These are phyloP conservation scores for Menura novaehollandiae DNA, from an alignment of 2,113 vertebrate genomes.

Conservation along the genomic window DNA sequence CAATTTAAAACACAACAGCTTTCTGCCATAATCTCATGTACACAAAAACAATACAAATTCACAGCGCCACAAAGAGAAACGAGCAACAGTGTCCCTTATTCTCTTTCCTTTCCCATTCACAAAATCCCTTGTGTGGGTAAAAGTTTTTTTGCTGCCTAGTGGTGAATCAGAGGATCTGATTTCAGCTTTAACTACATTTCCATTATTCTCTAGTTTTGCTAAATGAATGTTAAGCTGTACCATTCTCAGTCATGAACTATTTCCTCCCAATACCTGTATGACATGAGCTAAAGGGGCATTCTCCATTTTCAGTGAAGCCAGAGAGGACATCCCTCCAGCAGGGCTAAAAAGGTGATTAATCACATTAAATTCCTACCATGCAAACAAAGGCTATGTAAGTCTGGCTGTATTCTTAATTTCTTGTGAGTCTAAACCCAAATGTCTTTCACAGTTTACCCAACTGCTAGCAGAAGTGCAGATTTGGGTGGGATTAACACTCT, in stretches of 20 bases:
- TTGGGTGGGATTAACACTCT: neutral
- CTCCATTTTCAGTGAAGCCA: neutral
- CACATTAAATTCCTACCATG: neutral
- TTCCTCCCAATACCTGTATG: neutral
- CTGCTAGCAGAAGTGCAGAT: neutral
- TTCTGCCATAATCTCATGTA: neutral
- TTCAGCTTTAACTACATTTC: neutral
- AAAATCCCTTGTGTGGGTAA: neutral
- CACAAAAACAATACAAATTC: neutral
- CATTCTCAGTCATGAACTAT: neutral
- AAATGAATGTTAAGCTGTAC: neutral
- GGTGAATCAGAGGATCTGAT: neutral
- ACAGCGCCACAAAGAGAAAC: accelerated
- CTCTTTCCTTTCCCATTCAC: neutral
- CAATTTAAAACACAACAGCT: neutral
- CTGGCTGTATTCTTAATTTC: neutral
- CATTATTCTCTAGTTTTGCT: neutral
- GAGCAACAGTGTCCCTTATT: neutral
- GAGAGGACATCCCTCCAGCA: neutral
- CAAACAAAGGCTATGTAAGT: neutral
- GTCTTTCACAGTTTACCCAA: neutral
- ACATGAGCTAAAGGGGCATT: neutral
- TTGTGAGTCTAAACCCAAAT: neutral
- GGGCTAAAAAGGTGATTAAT: neutral
- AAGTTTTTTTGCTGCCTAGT: neutral